phyloP scores from a whole-genome alignment of 2,888 invertebrate species.

The Cheilosia impressa region DNA sequence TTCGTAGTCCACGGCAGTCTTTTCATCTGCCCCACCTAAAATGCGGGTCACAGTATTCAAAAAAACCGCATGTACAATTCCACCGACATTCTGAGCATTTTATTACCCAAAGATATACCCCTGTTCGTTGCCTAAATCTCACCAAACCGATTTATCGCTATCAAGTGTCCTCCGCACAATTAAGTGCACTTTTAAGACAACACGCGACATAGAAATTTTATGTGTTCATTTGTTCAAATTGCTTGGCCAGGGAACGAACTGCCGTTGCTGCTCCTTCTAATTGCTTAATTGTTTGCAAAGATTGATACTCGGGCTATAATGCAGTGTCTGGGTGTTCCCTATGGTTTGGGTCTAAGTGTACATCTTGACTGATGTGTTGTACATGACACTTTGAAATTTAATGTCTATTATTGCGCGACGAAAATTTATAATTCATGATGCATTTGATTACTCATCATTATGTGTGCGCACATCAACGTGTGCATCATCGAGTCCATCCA shows the following conservation, averaged over 20 bases:
- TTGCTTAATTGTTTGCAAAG: slow-evolving; percentile 60
- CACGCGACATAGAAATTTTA: slow-evolving; percentile 4
- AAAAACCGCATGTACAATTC: background rate
- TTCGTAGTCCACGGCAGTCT: too few relatives aligned
- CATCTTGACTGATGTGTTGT: slow-evolving; percentile 21
- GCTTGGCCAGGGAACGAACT: background rate
- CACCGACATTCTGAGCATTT: slow-evolving; percentile 6
- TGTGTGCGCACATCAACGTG: slow-evolving; percentile 28
- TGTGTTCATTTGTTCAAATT: slow-evolving; percentile 2
- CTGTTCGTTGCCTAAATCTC: slow-evolving; percentile 11
- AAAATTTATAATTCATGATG: slow-evolving; percentile 67
- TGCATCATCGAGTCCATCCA: slow-evolving; percentile 29
- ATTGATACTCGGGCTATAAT: slow-evolving; percentile 15
- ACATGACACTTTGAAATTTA: slow-evolving; percentile 18
- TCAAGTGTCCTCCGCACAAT: slow-evolving; percentile 2
- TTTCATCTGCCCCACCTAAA: too few relatives aligned
- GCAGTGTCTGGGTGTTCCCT: slow-evolving; percentile 22
- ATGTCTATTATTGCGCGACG: slow-evolving; percentile 38
- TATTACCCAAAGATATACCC: slow-evolving; percentile 29
- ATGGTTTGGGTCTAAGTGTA: background rate
- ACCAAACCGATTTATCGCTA: slow-evolving; percentile 25
- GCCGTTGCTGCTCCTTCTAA: slow-evolving; percentile 1
- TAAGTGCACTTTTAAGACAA: slow-evolving; percentile 20
- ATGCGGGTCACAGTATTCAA: too few relatives aligned
- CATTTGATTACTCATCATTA: slow-evolving; percentile 67